A percentile compares a stretch with the other conserved stretches of the same genome.
phyloP scores from a whole-genome alignment of 1,140 invertebrate species.

The Drosophila funebris region DNA sequence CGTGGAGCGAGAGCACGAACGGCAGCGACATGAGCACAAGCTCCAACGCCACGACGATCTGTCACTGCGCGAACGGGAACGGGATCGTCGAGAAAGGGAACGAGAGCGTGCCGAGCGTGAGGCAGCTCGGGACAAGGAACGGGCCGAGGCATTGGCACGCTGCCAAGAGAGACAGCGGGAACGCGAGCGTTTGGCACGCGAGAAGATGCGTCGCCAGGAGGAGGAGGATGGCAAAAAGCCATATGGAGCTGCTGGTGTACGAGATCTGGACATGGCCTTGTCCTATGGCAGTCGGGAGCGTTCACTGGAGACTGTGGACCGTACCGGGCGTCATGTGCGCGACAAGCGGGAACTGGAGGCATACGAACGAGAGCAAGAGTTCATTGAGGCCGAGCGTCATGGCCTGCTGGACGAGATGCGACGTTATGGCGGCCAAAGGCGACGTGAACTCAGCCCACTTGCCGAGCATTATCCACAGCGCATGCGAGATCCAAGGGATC shows the following conservation, averaged over 20 bases:
- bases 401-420: conserved; percentile 70
- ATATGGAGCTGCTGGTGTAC: conserved; percentile 43
- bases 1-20: conserved; percentile 66
- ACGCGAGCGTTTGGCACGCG: conserved; percentile 85
- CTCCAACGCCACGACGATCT: conserved; percentile 58
- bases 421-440: conserved; percentile 58
- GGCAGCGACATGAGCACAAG: conserved; percentile 60
- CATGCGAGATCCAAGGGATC: conserved; percentile 64
- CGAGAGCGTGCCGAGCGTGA: conserved; percentile 84
- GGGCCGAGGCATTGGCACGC: conserved; percentile 85
- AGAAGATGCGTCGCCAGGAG: conserved; percentile 83
- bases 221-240: conserved; percentile 76
- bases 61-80: conserved; percentile 84
- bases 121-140: conserved; percentile 85
- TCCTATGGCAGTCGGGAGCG: conserved; percentile 71
- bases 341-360: conserved; percentile 69
- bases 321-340: conserved; percentile 47
- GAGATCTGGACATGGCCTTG: conserved; percentile 69
- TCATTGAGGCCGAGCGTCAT: conserved; percentile 67
- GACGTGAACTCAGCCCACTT: conserved; percentile 64
- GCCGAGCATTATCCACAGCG: conserved; percentile 63
- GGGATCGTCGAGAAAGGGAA: conserved; percentile 84
- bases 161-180: conserved; percentile 86
- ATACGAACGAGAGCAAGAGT: conserved; percentile 77
- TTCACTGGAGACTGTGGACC: conserved; percentile 68